Evolutionary conservation across 2,888 invertebrate species (phyloP).

Genomic region (Druceiella hillmani): DNA sequence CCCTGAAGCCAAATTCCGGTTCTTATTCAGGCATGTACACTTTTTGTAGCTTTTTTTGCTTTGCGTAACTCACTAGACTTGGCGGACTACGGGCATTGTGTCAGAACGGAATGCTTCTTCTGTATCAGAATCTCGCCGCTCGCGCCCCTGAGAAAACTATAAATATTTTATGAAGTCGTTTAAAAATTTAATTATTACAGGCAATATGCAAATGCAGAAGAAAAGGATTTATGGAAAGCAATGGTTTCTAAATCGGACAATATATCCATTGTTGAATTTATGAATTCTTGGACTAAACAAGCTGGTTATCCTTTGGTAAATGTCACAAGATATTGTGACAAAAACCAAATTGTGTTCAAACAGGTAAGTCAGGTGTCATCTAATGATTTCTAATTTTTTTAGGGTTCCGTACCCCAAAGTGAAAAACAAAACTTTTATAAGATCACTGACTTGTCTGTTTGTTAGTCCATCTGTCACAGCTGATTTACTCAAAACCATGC

Average conservation of each 20-base stretch:
- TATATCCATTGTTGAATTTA: conserved; percentile 52
- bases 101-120: too few species aligned
- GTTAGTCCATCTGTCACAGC: too few species aligned
- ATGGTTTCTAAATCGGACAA: conserved; percentile 40
- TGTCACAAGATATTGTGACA: conserved; percentile 49
- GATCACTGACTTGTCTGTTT: too few species aligned
- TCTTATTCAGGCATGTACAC: too few species aligned
- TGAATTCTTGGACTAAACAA: conserved; percentile 70
- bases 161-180: neutral
- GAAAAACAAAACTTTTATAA: too few species aligned
- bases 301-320: conserved; percentile 63
- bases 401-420: too few species aligned
- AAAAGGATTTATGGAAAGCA: conserved; percentile 61
- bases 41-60: conserved; percentile 7
- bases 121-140: too few species aligned
- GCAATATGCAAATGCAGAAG: conserved; percentile 56
- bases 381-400: too few species aligned
- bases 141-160: too few species aligned
- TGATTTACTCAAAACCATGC: too few species aligned
- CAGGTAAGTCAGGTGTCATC: conserved; percentile 35
- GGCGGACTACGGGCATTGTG: too few species aligned
- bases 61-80: conserved; percentile 7
- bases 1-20: too few species aligned
- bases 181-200: conserved; percentile 30
- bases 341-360: conserved; percentile 37